phyloP scores from a whole-genome alignment of 2,888 invertebrate species.

The Lampropteryx suffumata region DNA sequence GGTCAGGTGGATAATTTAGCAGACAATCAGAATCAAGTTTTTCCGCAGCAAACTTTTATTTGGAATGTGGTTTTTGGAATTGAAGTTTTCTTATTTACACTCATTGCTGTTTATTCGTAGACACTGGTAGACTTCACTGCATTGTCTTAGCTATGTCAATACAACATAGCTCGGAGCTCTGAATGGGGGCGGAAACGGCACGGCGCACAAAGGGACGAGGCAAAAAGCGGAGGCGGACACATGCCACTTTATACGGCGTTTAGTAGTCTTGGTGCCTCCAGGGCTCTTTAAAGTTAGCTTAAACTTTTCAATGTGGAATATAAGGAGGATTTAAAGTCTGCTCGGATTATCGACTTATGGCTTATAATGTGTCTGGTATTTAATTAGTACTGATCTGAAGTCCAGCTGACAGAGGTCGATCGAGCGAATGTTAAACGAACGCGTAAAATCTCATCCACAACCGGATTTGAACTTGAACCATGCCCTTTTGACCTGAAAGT shows the following conservation, averaged over 20 bases:
- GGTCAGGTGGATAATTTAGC: too few species aligned
- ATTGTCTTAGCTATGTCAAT: constrained; percentile 18
- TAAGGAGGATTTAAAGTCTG: neutral
- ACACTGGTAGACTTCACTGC: neutral
- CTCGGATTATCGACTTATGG: neutral
- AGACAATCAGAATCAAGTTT: too few species aligned
- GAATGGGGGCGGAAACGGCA: constrained; percentile 52
- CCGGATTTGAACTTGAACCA: constrained; percentile 9
- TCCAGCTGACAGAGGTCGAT: too few species aligned
- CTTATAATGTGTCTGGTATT: too few species aligned
- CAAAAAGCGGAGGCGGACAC: constrained; percentile 44
- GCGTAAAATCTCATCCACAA: neutral
- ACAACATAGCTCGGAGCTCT: constrained; percentile 36
- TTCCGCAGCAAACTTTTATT: too few species aligned
- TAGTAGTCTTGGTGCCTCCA: constrained; percentile 39
- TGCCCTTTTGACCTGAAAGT: constrained; percentile 7
- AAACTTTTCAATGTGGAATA: constrained; percentile 3
- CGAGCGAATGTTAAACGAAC: neutral
- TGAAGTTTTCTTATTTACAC: too few species aligned
- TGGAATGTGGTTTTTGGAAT: too few species aligned
- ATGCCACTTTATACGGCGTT: constrained; percentile 48
- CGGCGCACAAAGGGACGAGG: constrained; percentile 47
- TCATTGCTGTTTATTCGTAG: neutral
- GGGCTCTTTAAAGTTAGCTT: constrained; percentile 32
- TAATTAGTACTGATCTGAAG: too few species aligned